phyloP scores from a whole-genome alignment of 2,888 invertebrate species.

The Petrolisthes cinctipes region DNA sequence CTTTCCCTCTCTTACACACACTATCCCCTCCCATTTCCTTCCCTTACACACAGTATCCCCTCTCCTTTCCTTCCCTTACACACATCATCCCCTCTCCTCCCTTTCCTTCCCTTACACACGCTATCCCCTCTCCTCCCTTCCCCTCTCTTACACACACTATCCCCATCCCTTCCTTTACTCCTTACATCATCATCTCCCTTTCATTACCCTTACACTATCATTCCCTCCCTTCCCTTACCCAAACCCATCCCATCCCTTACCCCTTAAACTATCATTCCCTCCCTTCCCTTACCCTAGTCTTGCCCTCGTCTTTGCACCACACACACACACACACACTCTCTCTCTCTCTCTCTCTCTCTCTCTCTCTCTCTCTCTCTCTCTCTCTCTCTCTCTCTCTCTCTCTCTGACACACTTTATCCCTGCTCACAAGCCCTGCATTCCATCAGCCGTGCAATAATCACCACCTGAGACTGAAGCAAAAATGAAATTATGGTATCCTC shows the following conservation, averaged over 20 bases:
- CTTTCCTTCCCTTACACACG: neutral
- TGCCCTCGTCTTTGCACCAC: too few species aligned
- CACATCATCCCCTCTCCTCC: neutral
- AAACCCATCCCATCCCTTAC: neutral
- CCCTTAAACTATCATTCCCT: neutral
- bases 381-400: neutral
- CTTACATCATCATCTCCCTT: neutral
- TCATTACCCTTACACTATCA: neutral
- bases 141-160: neutral
- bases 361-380: neutral
- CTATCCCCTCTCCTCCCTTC: neutral
- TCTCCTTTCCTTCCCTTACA: neutral
- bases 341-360: neutral
- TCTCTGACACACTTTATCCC: neutral
- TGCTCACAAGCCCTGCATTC: too few species aligned
- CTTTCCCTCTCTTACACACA: neutral
- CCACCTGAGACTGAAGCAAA: neutral
- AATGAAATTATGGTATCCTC: too few species aligned
- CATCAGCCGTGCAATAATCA: neutral
- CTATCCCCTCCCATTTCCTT: neutral
- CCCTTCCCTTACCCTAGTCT: neutral
- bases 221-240: slow-evolving; percentile 1
- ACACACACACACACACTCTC: too few species aligned
- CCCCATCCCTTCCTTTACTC: neutral
- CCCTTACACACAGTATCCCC: neutral